phyloP scores from a whole-genome alignment of 2,888 invertebrate genomes.

The Craniophora ligustri region DNA sequence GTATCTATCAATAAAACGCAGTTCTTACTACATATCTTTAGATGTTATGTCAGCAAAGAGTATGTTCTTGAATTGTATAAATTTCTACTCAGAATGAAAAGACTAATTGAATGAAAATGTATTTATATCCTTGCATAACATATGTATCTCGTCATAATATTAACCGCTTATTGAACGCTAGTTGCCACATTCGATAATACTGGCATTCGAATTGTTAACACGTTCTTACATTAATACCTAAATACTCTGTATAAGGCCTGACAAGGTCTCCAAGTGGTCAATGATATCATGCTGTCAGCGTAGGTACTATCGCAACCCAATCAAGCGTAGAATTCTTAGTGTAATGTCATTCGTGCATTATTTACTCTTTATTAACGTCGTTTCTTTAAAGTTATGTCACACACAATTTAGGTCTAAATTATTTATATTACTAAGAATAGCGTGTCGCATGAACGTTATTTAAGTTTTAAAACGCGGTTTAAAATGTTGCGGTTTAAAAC shows the following conservation, averaged over 20 bases:
- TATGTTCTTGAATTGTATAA: constrained; percentile 6
- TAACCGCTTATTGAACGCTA: constrained; percentile 14
- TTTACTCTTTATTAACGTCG: constrained; percentile 24
- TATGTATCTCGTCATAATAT: not conserved
- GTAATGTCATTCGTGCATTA: constrained; percentile 24
- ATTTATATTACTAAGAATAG: constrained; percentile 15
- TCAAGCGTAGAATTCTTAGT: constrained; percentile 61
- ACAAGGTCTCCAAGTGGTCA: constrained; percentile 69
- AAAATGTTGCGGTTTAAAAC: constrained; percentile 36
- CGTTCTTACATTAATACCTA: constrained; percentile 37
- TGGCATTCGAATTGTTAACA: constrained; percentile 33
- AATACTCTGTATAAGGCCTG: constrained; percentile 64
- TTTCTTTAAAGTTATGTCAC: constrained; percentile 13
- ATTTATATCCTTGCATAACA: constrained; percentile 5
- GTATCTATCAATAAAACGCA: not conserved
- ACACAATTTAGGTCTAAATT: constrained; percentile 24
- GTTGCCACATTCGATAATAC: constrained; percentile 23
- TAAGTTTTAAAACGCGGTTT: too few relatives aligned
- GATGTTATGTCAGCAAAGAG: constrained; percentile 7
- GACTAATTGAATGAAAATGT: constrained; percentile 4
- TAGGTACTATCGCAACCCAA: constrained; percentile 62
- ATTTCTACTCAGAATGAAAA: constrained; percentile 7
- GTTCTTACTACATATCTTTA: not conserved
- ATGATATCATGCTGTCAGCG: constrained; percentile 68
- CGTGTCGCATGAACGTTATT: constrained; percentile 33